These are phyloP conservation scores for Leptinotarsa texana DNA, from an alignment of 1,140 invertebrate genomes.

Conservation along the genomic window DNA sequence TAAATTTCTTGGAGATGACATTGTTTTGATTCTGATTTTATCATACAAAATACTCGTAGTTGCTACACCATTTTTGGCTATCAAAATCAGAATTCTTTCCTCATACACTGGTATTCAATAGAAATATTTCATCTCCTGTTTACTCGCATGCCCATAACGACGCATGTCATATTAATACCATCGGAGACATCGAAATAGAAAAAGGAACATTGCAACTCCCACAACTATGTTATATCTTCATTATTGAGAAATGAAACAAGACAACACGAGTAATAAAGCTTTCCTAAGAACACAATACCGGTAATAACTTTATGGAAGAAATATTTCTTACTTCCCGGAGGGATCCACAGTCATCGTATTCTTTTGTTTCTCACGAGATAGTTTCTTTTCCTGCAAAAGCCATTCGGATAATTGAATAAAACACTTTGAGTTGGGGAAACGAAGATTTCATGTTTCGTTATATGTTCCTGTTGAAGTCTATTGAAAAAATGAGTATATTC, in stretches of 20 bases:
- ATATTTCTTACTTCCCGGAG: not conserved
- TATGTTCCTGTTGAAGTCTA: not conserved
- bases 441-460: not conserved
- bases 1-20: too few relatives aligned
- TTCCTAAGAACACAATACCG: not conserved
- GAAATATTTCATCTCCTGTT: too few relatives aligned
- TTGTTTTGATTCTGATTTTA: too few relatives aligned
- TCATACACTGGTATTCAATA: too few relatives aligned
- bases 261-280: not conserved
- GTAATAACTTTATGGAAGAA: slow-evolving; percentile 1
- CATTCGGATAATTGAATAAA: not conserved
- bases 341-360: not conserved
- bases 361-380: not conserved
- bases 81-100: too few relatives aligned
- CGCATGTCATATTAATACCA: too few relatives aligned
- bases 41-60: too few relatives aligned
- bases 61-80: too few relatives aligned
- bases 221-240: not conserved
- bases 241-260: not conserved
- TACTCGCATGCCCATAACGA: too few relatives aligned
- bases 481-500: not conserved
- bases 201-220: not conserved
- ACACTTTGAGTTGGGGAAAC: not conserved
- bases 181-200: not conserved
- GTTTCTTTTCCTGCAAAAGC: not conserved